These are phyloP conservation scores for Ophion costatus DNA, from an alignment of 2,888 invertebrate genomes.

Conservation along the genomic window DNA sequence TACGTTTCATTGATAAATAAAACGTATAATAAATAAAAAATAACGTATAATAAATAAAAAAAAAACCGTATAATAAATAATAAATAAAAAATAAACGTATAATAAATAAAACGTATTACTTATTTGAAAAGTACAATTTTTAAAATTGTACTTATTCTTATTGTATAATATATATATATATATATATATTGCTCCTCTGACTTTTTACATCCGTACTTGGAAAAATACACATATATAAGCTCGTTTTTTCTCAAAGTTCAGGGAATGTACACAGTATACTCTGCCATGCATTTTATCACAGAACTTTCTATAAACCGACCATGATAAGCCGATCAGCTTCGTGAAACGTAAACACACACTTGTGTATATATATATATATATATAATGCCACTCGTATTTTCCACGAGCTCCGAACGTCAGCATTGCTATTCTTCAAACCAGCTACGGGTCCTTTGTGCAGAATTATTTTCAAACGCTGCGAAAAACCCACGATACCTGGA, in stretches of 20 bases:
- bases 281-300: background rate
- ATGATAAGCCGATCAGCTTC: constrained; percentile 13
- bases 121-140: no score
- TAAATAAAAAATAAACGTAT: no score
- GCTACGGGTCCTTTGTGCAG: constrained; percentile 6
- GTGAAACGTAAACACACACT: background rate
- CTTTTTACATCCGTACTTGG: no score
- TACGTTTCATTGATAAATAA: no score
- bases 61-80: no score
- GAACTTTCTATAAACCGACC: background rate
- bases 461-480: constrained; percentile 7
- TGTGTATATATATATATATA: background rate
- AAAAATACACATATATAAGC: no score
- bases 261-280: background rate
- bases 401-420: background rate
- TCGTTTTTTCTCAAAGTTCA: background rate
- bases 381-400: background rate
- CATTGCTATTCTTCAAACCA: constrained; percentile 30
- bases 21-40: no score
- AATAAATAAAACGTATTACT: no score
- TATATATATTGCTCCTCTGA: no score
- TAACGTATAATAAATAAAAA: no score
- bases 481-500: background rate
- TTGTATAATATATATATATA: no score
- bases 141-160: no score